Evolutionary conservation across 2,113 vertebrate genomes (phyloP).

Genomic region (Phasianus colchicus): DNA sequence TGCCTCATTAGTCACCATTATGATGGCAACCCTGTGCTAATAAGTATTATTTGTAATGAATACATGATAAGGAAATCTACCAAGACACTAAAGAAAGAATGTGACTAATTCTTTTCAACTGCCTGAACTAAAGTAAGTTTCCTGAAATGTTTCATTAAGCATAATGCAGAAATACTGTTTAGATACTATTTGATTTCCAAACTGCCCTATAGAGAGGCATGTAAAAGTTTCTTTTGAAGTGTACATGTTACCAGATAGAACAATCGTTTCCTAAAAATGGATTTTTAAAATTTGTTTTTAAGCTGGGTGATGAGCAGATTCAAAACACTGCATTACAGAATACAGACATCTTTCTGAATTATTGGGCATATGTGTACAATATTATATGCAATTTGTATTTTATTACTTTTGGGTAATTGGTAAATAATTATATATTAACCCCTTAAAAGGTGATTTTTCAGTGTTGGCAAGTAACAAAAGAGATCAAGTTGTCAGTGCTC

Average conservation of each 20-base stretch:
- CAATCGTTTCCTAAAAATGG: fast-evolving
- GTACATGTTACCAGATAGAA: not conserved
- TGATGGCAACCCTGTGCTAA: not conserved
- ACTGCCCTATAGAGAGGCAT: not conserved
- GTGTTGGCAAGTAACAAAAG: not conserved
- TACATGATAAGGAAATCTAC: not conserved
- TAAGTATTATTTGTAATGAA: not conserved
- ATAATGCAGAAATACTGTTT: not conserved
- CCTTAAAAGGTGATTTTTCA: not conserved
- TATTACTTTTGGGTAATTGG: not conserved
- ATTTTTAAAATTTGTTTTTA: not conserved
- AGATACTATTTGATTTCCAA: not conserved
- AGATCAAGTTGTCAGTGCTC: not conserved
- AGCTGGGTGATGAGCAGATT: not conserved
- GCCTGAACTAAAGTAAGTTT: not conserved
- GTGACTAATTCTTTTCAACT: not conserved
- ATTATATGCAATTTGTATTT: not conserved
- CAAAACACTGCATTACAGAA: not conserved
- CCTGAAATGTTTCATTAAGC: fast-evolving
- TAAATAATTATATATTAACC: not conserved
- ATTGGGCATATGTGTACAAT: fast-evolving
- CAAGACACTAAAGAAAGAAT: not conserved
- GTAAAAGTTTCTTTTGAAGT: not conserved
- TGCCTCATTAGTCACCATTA: not conserved
- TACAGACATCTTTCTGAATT: not conserved